Conservation (phyloP, 1,140 invertebrate genomes). For the Danaus plexippus region DNA sequence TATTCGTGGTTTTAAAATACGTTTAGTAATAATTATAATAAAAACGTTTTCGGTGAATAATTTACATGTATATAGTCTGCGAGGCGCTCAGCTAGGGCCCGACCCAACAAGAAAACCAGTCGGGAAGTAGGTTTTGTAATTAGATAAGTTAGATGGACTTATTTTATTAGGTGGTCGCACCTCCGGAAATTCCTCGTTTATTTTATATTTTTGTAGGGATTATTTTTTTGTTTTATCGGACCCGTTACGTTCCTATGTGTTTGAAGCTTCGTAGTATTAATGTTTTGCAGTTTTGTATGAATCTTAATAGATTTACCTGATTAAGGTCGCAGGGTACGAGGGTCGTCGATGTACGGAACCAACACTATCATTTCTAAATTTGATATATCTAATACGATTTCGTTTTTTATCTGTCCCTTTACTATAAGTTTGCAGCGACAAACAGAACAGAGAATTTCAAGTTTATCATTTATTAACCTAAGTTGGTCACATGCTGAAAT, state of each 20-base stretch:
- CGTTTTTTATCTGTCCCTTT: too few relatives aligned
- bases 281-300: too few relatives aligned
- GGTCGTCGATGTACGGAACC: conserved; percentile 3
- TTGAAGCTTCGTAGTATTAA: conserved; percentile 46
- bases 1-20: too few relatives aligned
- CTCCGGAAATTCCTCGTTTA: conserved; percentile 27
- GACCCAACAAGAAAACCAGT: conserved; percentile 10
- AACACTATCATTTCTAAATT: conserved; percentile 9
- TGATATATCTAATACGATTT: too few relatives aligned
- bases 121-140: conserved; percentile 51
- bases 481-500: too few relatives aligned
- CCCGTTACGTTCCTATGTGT: conserved; percentile 62
- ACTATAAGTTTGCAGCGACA: too few relatives aligned
- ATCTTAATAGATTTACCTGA: too few relatives aligned
- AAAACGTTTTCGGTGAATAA: background rate
- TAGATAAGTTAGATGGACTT: conserved; percentile 50
- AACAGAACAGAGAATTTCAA: too few relatives aligned
- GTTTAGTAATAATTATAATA: too few relatives aligned
- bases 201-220: conserved; percentile 28
- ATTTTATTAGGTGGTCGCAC: conserved; percentile 37
- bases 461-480: too few relatives aligned
- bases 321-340: too few relatives aligned
- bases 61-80: conserved; percentile 16
- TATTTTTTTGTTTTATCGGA: conserved; percentile 28
- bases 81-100: conserved; percentile 24